Evolutionary conservation across 2,888 invertebrate species (phyloP).

Genomic region (Serrognathus titanus): DNA sequence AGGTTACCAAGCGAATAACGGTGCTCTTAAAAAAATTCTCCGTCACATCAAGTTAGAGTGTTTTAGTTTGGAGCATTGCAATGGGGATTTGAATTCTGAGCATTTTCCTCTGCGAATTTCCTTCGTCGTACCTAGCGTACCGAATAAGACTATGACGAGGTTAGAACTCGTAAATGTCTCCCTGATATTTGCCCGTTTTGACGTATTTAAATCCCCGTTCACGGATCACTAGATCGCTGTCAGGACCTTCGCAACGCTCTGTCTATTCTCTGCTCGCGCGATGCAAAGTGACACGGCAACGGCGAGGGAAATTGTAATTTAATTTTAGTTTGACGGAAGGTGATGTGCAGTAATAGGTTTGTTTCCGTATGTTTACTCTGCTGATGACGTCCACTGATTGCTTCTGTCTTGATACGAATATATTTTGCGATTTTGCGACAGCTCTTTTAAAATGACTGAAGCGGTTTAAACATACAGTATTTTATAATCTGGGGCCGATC

Average conservation of each 20-base stretch:
- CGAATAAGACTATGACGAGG: neutral
- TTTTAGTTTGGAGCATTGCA: too few species aligned
- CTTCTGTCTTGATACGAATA: too few species aligned
- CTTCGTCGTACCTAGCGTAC: too few species aligned
- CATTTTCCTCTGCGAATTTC: too few species aligned
- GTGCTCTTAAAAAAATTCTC: too few species aligned
- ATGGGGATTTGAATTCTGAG: too few species aligned
- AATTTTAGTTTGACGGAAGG: conserved; percentile 12
- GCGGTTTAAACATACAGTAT: too few species aligned
- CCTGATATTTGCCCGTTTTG: conserved; percentile 34
- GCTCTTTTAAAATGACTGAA: too few species aligned
- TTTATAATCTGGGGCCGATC: too few species aligned
- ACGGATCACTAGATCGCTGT: conserved; percentile 31
- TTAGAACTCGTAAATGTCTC: conserved; percentile 25
- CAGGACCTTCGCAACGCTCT: conserved; percentile 24
- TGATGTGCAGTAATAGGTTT: conserved; percentile 1
- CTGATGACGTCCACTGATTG: neutral
- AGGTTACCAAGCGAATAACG: too few species aligned
- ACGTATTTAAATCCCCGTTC: conserved; percentile 32
- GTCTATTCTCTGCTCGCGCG: conserved; percentile 18
- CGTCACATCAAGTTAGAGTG: too few species aligned
- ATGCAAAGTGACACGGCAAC: conserved; percentile 20
- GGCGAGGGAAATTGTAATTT: conserved; percentile 18
- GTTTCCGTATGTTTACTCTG: neutral
- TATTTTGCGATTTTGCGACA: too few species aligned